phyloP scores from a whole-genome alignment of 1,140 invertebrate species.

The Bombus fervidus region DNA sequence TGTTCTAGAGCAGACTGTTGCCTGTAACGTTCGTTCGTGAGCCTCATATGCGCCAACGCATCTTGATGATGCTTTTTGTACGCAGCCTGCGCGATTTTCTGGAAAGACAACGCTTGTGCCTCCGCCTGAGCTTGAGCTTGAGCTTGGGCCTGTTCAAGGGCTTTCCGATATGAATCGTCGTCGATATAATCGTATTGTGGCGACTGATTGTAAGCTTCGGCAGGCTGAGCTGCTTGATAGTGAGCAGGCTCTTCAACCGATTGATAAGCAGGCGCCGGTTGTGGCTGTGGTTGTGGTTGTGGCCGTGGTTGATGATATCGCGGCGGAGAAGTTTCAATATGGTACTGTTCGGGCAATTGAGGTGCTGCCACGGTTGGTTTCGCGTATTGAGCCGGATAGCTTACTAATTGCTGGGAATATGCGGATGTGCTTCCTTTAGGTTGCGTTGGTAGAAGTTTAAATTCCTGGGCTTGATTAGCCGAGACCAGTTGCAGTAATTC shows the following conservation, averaged over 20 bases:
- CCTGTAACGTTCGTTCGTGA: slow-evolving; percentile 72
- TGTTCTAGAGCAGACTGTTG: slow-evolving; percentile 79
- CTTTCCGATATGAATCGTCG: slow-evolving; percentile 62
- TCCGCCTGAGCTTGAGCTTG: slow-evolving; percentile 71
- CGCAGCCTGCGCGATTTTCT: slow-evolving; percentile 76
- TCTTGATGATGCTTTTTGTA: slow-evolving; percentile 77
- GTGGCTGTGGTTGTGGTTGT: slow-evolving; percentile 54
- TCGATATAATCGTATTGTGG: slow-evolving; percentile 76
- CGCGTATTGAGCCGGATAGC: slow-evolving; percentile 65
- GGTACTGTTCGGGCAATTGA: slow-evolving; percentile 76
- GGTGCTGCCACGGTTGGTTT: slow-evolving; percentile 66
- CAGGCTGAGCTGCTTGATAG: slow-evolving; percentile 65
- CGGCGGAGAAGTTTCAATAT: slow-evolving; percentile 77
- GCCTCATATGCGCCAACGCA: slow-evolving; percentile 76
- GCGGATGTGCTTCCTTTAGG: slow-evolving; percentile 62
- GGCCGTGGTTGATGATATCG: slow-evolving; percentile 64
- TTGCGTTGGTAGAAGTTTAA: slow-evolving; percentile 71
- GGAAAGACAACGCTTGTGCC: slow-evolving; percentile 76
- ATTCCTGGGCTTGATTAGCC: slow-evolving; percentile 79
- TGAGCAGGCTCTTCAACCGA: slow-evolving; percentile 69
- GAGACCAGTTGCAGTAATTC: slow-evolving; percentile 76
- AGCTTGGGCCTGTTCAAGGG: slow-evolving; percentile 64
- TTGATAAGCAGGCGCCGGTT: slow-evolving; percentile 51
- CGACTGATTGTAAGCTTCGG: slow-evolving; percentile 60
- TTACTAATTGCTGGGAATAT: slow-evolving; percentile 65